phyloP scores from a whole-genome alignment of 2,797 vertebrate species.

The Lithobates pipiens region DNA sequence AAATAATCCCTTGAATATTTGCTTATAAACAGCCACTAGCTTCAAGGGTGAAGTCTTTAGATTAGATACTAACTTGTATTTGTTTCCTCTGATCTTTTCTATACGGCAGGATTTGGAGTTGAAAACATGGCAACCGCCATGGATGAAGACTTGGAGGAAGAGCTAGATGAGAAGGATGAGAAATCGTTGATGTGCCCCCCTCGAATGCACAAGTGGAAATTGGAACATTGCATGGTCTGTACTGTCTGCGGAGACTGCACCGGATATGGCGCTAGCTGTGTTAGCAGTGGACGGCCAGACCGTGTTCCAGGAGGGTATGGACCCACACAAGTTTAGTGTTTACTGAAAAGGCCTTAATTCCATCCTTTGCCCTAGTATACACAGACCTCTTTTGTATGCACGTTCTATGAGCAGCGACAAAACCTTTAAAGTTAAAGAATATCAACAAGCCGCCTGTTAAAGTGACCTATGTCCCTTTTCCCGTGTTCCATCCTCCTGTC shows the following conservation, averaged over 20 bases:
- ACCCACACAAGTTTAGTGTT: background rate
- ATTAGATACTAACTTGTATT: background rate
- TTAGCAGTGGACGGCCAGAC: slow-evolving; percentile 96
- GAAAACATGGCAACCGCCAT: slow-evolving; percentile 99
- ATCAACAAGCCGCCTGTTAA: no score
- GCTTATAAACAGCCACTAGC: no score
- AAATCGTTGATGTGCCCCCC: slow-evolving; percentile 99
- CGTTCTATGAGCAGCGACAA: no score
- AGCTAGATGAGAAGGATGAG: slow-evolving; percentile 97
- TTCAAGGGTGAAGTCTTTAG: no score
- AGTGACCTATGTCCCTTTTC: no score
- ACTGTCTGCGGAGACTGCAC: slow-evolving; percentile 98
- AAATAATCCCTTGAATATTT: no score
- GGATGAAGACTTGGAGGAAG: slow-evolving; percentile 98
- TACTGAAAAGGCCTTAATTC: no score
- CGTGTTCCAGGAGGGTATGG: slow-evolving; percentile 95
- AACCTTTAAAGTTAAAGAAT: no score
- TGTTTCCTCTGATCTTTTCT: background rate
- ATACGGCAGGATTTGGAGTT: slow-evolving; percentile 85
- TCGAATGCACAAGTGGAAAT: slow-evolving; percentile 98
- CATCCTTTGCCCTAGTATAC: no score
- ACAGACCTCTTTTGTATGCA: no score
- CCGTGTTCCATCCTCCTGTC: no score
- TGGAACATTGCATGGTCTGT: slow-evolving; percentile 99
- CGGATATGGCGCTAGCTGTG: slow-evolving; percentile 96